These are phyloP conservation scores for Glossophaga mutica DNA, from an alignment of 2,797 vertebrate genomes.

Conservation along the genomic window DNA sequence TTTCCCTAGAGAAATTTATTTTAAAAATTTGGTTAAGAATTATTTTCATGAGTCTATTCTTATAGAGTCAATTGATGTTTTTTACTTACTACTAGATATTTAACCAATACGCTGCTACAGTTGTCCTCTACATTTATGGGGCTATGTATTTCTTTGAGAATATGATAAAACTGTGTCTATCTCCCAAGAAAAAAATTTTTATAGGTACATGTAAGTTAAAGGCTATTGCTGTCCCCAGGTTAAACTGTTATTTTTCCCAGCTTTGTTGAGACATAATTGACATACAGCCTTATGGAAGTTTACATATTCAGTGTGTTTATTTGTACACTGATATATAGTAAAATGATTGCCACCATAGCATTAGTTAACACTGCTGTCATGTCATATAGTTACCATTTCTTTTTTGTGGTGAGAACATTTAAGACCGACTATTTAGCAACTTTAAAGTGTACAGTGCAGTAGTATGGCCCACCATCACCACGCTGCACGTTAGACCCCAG, in stretches of 20 bases:
- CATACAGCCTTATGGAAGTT: neutral
- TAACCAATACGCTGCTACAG: neutral
- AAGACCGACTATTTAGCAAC: neutral
- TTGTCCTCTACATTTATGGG: neutral
- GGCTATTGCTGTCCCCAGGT: neutral
- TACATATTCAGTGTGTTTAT: neutral
- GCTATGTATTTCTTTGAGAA: neutral
- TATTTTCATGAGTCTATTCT: constrained; percentile 41
- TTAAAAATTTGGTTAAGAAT: constrained; percentile 23
- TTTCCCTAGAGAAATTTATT: constrained; percentile 20
- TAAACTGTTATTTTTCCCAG: neutral
- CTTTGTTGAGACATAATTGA: neutral
- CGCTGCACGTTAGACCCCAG: neutral
- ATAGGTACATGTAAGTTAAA: neutral
- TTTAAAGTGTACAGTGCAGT: neutral
- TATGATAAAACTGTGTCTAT: neutral
- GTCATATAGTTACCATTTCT: neutral
- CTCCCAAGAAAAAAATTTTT: neutral
- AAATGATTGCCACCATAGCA: neutral
- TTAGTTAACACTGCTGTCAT: neutral
- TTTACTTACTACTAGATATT: neutral
- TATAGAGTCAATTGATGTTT: neutral
- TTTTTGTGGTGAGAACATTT: neutral
- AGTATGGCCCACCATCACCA: neutral
- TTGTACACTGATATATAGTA: neutral